Percentiles rank a stretch among this genome's conserved stretches.
These are phyloP conservation scores for Pangasius mekongensis DNA, from an alignment of 2,797 vertebrate species.

Conservation along the genomic window DNA sequence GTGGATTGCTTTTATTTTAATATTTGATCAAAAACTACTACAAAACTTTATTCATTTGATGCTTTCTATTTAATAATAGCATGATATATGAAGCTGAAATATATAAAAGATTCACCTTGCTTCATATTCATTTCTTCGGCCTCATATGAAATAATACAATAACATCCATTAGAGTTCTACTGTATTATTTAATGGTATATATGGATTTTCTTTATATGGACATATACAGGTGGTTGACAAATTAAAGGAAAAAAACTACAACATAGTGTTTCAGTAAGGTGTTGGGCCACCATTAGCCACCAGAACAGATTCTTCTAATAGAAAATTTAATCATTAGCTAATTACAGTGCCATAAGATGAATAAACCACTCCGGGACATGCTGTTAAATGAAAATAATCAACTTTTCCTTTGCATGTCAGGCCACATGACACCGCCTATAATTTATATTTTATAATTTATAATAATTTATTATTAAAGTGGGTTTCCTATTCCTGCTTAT, in stretches of 20 bases:
- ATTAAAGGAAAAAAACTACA: background rate
- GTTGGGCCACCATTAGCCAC: background rate
- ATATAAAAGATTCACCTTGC: background rate
- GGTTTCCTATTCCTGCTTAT: too few relatives aligned
- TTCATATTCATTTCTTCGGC: background rate
- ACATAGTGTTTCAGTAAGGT: background rate
- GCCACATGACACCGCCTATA: too few relatives aligned
- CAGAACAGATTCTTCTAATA: background rate
- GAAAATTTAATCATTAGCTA: too few relatives aligned
- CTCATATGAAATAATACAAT: background rate
- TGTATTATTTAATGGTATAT: background rate
- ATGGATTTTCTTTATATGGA: background rate
- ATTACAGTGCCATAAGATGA: background rate
- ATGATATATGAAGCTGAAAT: background rate
- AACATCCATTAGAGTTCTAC: background rate
- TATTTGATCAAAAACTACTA: background rate
- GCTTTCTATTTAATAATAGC: background rate
- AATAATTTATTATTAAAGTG: too few relatives aligned
- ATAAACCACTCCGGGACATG: too few relatives aligned
- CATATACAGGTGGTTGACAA: background rate
- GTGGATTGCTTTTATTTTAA: slow-evolving; percentile 13
- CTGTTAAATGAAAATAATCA: too few relatives aligned
- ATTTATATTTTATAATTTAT: too few relatives aligned
- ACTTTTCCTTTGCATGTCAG: too few relatives aligned
- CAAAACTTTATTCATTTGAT: background rate